Base-by-base conservation (phyloP, 1,140 invertebrate genomes). In the Eumaeus atala region DNA sequence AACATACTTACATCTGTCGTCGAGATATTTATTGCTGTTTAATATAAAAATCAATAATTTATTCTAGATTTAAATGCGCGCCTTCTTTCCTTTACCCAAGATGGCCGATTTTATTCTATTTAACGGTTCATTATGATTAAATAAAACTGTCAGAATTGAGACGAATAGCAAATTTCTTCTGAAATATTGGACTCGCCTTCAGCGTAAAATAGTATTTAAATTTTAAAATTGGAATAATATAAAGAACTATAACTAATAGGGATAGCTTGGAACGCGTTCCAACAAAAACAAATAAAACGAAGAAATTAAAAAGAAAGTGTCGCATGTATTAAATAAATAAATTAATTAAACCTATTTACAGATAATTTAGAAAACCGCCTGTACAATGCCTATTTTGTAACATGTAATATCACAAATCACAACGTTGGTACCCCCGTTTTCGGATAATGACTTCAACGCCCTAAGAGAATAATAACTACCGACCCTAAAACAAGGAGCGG, bases 381-480 rank as follows among this genome's bases (percentile, higher is more conserved):
- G 16, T 44, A 44, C 40, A 44, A 44, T 44, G 40, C 40, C 40
- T 44, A 44, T 44, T 14, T 44, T 9, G 21, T 28, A 3, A 28
- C 21, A 28, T 28, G 21, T 28, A 28, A 37, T 44, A 44, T 44
- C 40, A 44, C 40, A 44, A 16, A 44, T 16, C 17, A n/a, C n/a
- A 44, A 14, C 16, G 40, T 44, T 40, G 21, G 2, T 3, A 28
- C 21, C 2, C 21, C 21, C 12, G 9, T 6, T 6, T 16, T 8
- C 40, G 14, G 4, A 12, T 9, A 9, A 9, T 1, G 11, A 10
- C 3, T n/a, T 37, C 35, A 37, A 37, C 21, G 21, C 21, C 21
- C 21, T 2, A 28, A 28, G 75, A 81, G 84, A 86, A 83, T 83
- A 86, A 76, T 86, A 78, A 68, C 74, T 47, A 52, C 59, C 78